Evolutionary conservation across 2,113 vertebrate genomes (phyloP).

Genomic region (Hippocampus mohnikei): DNA sequence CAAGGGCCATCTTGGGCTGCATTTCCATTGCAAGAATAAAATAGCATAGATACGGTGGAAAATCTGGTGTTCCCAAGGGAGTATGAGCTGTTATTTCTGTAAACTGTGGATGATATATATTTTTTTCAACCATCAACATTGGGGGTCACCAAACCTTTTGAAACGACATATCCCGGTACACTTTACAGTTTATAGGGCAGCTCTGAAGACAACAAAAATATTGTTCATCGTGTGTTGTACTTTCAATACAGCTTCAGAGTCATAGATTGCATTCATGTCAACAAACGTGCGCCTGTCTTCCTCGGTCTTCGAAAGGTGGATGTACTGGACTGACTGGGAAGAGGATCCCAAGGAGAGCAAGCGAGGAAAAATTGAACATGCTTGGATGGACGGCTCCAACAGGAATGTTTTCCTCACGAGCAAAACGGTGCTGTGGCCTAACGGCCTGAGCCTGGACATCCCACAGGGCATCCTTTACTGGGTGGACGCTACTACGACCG

Average conservation of each 20-base stretch:
- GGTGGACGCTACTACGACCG: slow-evolving; percentile 98
- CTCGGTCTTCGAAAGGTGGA: slow-evolving; percentile 78
- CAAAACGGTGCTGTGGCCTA: slow-evolving; percentile 95
- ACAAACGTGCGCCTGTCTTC: not conserved
- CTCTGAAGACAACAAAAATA: not conserved
- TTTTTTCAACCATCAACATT: no score
- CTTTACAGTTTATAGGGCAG: no score
- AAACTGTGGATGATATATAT: no score
- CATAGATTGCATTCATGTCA: not conserved
- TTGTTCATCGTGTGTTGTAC: no score
- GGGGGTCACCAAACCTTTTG: no score
- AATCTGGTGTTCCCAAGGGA: no score
- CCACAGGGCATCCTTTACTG: slow-evolving; percentile 90
- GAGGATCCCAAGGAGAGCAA: slow-evolving; percentile 98
- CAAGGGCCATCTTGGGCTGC: not conserved
- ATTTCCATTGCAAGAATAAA: not conserved
- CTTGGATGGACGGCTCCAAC: slow-evolving; percentile 98
- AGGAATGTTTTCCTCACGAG: slow-evolving; percentile 89
- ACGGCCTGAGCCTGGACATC: slow-evolving; percentile 93
- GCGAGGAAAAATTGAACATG: slow-evolving; percentile 89
- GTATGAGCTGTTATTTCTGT: no score
- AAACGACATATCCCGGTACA: no score
- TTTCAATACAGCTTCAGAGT: not conserved
- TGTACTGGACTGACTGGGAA: slow-evolving; percentile 99
- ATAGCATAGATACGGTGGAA: not conserved